These are phyloP conservation scores for Callipepla squamata DNA, from an alignment of 2,113 vertebrate species.

Conservation along the genomic window DNA sequence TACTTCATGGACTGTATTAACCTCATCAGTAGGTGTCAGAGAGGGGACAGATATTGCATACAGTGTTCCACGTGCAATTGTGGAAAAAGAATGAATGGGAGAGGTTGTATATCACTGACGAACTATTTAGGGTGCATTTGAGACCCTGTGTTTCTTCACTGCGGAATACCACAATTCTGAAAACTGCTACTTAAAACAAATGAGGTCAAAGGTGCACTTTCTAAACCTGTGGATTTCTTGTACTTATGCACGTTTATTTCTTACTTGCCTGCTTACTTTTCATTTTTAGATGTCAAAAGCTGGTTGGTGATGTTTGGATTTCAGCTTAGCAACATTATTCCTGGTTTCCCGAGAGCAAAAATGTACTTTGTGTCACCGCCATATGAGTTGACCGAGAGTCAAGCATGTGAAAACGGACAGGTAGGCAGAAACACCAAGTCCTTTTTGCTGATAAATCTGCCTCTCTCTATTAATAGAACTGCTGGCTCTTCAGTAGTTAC, in stretches of 20 bases:
- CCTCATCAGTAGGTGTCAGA: not conserved
- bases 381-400: slow-evolving; percentile 92
- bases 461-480: not conserved
- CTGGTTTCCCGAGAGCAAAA: slow-evolving; percentile 95
- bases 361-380: slow-evolving; percentile 97
- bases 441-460: not conserved
- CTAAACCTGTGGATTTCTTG: not conserved
- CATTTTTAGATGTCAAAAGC: slow-evolving; percentile 93
- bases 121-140: not conserved
- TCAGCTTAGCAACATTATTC: slow-evolving; percentile 99
- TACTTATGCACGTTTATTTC: not conserved
- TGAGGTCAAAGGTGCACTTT: not conserved
- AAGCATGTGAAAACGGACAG: slow-evolving; percentile 95
- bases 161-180: not conserved
- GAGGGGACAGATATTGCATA: not conserved
- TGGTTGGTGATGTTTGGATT: slow-evolving; percentile 99
- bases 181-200: not conserved
- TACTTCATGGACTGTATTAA: not conserved
- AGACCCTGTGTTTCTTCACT: not conserved
- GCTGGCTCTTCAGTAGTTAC: not conserved
- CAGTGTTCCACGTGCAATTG: not conserved
- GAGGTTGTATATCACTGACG: not conserved
- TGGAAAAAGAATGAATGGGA: not conserved
- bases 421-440: slow-evolving; percentile 70
- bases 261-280: slow-evolving; percentile 55